Conservation (phyloP, 2,888 invertebrate genomes). For the Cylloceria caligata region DNA sequence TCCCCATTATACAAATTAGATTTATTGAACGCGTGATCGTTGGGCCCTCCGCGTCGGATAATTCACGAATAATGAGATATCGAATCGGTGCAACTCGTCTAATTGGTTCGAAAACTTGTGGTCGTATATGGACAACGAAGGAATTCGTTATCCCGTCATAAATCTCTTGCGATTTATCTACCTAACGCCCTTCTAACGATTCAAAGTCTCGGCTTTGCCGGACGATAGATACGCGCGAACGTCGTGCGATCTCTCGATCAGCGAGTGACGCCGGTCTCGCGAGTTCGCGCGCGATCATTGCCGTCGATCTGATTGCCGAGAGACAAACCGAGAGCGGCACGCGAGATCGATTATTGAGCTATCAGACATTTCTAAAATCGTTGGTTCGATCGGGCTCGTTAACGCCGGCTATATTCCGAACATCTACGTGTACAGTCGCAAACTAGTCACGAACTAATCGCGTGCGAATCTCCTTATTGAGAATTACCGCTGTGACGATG, state of each 20-base stretch:
- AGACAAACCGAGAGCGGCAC: conserved; percentile 17
- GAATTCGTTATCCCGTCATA: conserved; percentile 66
- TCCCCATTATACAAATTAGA: conserved; percentile 28
- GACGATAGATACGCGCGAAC: conserved; percentile 49
- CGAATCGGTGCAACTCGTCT: conserved; percentile 43
- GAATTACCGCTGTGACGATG: conserved; percentile 33
- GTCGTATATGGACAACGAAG: conserved; percentile 58
- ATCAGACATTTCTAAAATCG: conserved; percentile 67
- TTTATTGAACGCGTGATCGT: conserved; percentile 2
- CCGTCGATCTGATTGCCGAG: conserved; percentile 45
- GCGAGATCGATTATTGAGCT: conserved; percentile 67
- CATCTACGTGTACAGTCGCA: not conserved
- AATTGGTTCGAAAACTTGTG: conserved; percentile 60
- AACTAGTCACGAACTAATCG: conserved; percentile 63
- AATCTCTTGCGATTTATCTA: conserved; percentile 68
- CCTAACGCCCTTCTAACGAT: conserved; percentile 66
- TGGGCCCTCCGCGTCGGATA: conserved; percentile 25
- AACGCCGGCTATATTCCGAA: conserved; percentile 14
- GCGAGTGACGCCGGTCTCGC: conserved; percentile 43
- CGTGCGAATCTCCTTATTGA: conserved; percentile 57
- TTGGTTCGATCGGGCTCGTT: conserved; percentile 56
- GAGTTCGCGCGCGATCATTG: conserved; percentile 48
- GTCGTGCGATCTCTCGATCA: conserved; percentile 53
- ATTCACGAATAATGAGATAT: conserved; percentile 62
- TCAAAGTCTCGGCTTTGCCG: conserved; percentile 34